Conservation (phyloP, 2,888 invertebrate species). For the Thyatira batis region DNA sequence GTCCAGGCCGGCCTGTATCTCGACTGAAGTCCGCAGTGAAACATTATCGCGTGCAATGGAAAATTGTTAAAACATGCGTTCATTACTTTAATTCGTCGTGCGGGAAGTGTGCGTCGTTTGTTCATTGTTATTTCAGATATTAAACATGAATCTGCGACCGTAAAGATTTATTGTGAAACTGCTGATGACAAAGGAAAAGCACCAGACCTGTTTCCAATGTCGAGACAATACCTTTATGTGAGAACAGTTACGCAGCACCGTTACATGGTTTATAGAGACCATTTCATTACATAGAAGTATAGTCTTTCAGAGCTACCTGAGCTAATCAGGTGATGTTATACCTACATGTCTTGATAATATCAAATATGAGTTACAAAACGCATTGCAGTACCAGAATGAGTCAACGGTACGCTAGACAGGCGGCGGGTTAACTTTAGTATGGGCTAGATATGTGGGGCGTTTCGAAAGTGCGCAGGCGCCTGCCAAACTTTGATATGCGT, state of each 20-base stretch:
- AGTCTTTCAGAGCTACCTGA: neutral
- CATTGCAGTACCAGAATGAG: conserved; percentile 29
- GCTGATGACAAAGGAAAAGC: neutral
- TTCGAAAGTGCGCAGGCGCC: conserved; percentile 64
- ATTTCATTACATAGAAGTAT: neutral
- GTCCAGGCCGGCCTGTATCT: conserved; percentile 6
- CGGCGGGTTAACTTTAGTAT: conserved; percentile 38
- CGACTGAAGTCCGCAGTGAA: conserved; percentile 9
- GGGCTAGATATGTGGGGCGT: conserved; percentile 51
- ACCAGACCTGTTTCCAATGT: neutral
- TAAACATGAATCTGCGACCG: neutral
- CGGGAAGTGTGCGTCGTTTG: neutral
- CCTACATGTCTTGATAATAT: neutral
- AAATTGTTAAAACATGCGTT: conserved; percentile 16
- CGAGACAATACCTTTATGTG: neutral
- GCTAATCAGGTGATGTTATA: neutral
- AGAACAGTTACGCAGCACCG: neutral
- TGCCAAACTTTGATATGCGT: conserved; percentile 66
- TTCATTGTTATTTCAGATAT: neutral
- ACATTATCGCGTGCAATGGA: conserved; percentile 17
- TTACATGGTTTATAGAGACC: neutral
- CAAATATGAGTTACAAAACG: conserved; percentile 2
- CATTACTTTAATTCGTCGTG: neutral
- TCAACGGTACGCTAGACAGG: conserved; percentile 42
- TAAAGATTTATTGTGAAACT: neutral